Conservation (phyloP, 2,888 invertebrate genomes). For the Netelia melanura region DNA sequence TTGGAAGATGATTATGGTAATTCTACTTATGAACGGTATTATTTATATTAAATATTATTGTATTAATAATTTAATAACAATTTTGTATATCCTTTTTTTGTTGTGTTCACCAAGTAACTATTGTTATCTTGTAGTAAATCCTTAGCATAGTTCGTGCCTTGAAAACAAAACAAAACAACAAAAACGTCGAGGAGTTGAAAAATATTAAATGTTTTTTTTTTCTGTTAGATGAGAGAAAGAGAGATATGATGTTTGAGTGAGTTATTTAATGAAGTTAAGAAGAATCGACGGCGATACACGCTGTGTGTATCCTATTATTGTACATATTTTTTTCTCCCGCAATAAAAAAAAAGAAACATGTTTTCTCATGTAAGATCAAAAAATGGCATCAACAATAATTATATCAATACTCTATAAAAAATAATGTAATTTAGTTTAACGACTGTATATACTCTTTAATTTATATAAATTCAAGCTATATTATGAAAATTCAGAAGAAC, state of each 20-base stretch:
- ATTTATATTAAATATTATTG: constrained; percentile 76
- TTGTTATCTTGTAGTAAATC: constrained; percentile 75
- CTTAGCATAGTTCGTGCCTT: constrained; percentile 77
- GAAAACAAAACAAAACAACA: constrained; percentile 60
- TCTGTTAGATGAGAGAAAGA: constrained; percentile 14
- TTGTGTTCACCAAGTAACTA: constrained; percentile 78
- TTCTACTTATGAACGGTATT: constrained; percentile 79
- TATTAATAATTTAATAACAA: constrained; percentile 77
- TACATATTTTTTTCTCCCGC: constrained; percentile 73
- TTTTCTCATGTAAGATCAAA: constrained; percentile 65
- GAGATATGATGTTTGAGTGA: constrained; percentile 36
- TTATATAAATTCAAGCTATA: background rate
- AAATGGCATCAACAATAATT: background rate
- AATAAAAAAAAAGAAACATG: constrained; percentile 72
- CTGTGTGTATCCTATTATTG: constrained; percentile 74
- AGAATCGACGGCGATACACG: constrained; percentile 70
- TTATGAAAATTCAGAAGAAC: background rate
- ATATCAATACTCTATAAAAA: background rate
- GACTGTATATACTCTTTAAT: background rate
- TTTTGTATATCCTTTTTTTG: constrained; percentile 74
- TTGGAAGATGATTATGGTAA: constrained; percentile 69
- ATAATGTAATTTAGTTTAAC: background rate
- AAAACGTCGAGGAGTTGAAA: constrained; percentile 55
- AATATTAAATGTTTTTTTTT: constrained; percentile 42
- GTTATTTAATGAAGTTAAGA: constrained; percentile 48